A percentile compares a stretch with the other conserved stretches of the same genome.
Conservation (phyloP, 2,888 invertebrate genomes). For the Cephalotes varians region DNA sequence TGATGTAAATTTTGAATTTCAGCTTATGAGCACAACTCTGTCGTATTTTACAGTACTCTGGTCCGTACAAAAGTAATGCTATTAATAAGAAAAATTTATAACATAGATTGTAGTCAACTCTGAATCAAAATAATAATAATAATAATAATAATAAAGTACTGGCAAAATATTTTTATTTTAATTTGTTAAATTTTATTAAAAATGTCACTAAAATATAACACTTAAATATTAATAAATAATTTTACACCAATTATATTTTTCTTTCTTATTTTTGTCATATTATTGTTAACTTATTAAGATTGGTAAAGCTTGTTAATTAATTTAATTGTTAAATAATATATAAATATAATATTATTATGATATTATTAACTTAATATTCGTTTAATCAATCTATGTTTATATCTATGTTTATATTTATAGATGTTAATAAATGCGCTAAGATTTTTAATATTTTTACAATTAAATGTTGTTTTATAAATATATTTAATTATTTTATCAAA, state of each 20-base stretch:
- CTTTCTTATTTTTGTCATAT: neutral
- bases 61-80: conserved; percentile 22
- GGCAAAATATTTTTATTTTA: neutral
- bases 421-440: neutral
- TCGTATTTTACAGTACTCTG: conserved; percentile 46
- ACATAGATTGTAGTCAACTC: neutral
- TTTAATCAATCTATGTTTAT: no score
- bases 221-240: neutral
- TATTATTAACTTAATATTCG: neutral
- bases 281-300: neutral
- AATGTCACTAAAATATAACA: neutral
- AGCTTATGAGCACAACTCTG: conserved; percentile 45
- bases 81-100: neutral
- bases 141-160: neutral
- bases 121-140: conserved; percentile 2
- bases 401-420: no score
- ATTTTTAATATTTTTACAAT: neutral
- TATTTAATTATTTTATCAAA: neutral
- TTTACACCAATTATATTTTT: neutral
- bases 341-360: neutral
- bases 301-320: neutral
- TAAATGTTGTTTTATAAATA: neutral
- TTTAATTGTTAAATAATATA: neutral
- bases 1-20: conserved; percentile 29
- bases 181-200: neutral